Conservation (phyloP, 2,113 vertebrate species). For the Lagenorhynchus albirostris region DNA sequence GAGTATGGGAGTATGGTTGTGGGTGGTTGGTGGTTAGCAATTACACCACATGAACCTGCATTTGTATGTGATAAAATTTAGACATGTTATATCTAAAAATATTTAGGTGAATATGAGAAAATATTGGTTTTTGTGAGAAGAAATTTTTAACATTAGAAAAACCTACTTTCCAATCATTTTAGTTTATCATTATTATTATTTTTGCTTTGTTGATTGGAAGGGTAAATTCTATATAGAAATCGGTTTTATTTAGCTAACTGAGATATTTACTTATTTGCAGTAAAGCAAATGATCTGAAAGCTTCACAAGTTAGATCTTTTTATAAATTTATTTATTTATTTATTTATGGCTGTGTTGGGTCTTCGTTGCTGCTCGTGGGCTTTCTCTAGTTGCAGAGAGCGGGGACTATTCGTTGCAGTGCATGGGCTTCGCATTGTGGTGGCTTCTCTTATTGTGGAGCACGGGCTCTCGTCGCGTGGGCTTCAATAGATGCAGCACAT, state of each 20-base stretch:
- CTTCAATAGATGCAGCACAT: no score
- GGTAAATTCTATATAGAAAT: background rate
- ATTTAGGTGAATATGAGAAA: background rate
- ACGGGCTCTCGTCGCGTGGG: no score
- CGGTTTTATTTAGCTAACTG: background rate
- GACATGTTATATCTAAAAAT: background rate
- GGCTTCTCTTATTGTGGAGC: no score
- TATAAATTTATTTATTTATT: background rate
- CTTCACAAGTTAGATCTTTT: background rate
- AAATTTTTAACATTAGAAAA: background rate
- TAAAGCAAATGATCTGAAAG: conserved; percentile 13
- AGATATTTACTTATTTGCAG: background rate
- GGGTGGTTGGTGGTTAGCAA: background rate
- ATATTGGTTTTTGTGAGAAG: background rate
- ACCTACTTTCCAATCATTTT: background rate
- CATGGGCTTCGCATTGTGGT: no score
- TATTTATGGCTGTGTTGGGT: no score
- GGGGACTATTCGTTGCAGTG: no score
- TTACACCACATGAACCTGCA: background rate
- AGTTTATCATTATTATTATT: background rate
- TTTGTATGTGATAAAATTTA: conserved; percentile 25
- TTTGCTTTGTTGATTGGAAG: background rate
- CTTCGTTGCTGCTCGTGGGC: no score
- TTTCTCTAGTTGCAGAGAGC: no score
- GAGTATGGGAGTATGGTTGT: background rate